Base-by-base conservation (phyloP, 2,888 invertebrate species). In the Scaptomyza flava region DNA sequence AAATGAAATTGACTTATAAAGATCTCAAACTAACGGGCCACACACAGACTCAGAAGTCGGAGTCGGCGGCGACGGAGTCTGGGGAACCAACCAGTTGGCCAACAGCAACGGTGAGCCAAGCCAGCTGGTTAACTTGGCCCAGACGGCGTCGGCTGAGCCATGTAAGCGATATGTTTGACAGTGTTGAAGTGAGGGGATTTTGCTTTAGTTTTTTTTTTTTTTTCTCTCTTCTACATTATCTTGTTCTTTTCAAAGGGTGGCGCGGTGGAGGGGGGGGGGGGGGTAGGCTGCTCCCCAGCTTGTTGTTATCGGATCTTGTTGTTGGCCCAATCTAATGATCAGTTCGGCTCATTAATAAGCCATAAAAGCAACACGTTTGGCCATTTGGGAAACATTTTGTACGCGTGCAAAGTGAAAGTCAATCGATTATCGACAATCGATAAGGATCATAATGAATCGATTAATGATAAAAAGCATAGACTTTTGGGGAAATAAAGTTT, bases 21-120 rank as follows among this genome's bases (percentile, higher is more conserved):
- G 89, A 88, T 85, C 82, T 88, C 87, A 88, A 89, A 67, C 71
- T 78, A 79, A 77, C 81, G 82, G 87, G 88, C 88, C 89, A 89
- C 88, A 88, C 89, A 79, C 89, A 86, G 60, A 57, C 14, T n/a
- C 56, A 41, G 47, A 36, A 36, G 17, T 14, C 27, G 11, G 47
- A n/a, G 12, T 45, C 34, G 27, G 27, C 27, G 6, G 27, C 27
- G 27, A 6, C 30, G 14, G n/a, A n/a, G n/a, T 14, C 70, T 27
- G 72, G 68, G 87, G 72, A 80, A 72, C 73, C 79, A 68, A 50
- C 50, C 4, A 34, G 50, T 33, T 17, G 33, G 17, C 33, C 11
- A 62, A 48, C 42, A 42, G 43, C 14, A 12, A 23, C 23, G 23
- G 3, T 4, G 23, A 23, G 23, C 7, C 7, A 8, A 41, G 73